phyloP scores from a whole-genome alignment of 2,888 invertebrate species.

The Mythimna albipuncta region DNA sequence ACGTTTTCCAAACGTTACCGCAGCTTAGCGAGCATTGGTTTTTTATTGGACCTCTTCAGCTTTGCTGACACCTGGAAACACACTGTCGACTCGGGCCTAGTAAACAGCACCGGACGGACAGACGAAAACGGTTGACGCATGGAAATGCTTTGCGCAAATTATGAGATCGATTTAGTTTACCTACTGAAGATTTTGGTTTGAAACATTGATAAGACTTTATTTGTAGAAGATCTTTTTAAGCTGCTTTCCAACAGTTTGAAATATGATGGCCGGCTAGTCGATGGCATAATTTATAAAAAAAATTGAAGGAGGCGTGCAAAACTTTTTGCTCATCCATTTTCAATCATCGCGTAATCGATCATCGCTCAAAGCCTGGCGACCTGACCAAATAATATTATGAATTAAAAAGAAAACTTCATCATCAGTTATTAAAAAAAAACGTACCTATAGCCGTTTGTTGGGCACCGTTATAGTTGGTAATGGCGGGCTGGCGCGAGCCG shows the following conservation, averaged over 20 bases:
- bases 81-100: no score
- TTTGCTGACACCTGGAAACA: no score
- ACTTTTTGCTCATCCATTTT: constrained; percentile 39
- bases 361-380: constrained; percentile 29
- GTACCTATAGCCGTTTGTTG: constrained; percentile 41
- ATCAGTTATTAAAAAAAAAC: constrained; percentile 44
- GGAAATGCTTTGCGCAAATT: not conserved
- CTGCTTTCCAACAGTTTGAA: not conserved
- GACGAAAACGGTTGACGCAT: not conserved
- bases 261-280: not conserved
- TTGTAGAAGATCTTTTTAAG: not conserved
- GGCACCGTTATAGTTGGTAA: constrained; percentile 62
- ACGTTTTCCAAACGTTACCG: no score
- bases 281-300: not conserved
- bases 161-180: not conserved
- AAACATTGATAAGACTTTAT: not conserved
- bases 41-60: no score
- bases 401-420: constrained; percentile 42
- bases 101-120: no score
- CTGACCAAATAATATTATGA: constrained; percentile 54
- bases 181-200: not conserved
- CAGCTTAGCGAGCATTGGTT: no score
- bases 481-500: constrained; percentile 56
- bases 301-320: constrained; percentile 3
- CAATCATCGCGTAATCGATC: constrained; percentile 25